Evolutionary conservation across 1,140 invertebrate species (phyloP).

Genomic region (Ooceraea biroi): DNA sequence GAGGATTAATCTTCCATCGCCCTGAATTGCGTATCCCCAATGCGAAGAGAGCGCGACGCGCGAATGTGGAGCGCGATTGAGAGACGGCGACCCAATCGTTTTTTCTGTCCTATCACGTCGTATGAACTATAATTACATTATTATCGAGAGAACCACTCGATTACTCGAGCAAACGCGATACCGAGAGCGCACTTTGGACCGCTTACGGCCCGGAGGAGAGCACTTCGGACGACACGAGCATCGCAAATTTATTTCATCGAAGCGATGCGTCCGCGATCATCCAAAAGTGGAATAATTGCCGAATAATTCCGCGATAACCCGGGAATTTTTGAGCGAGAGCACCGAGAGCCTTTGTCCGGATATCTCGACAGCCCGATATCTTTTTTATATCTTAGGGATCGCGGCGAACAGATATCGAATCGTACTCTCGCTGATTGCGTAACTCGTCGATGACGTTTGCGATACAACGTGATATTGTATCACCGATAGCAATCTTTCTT

Average conservation of each 20-base stretch:
- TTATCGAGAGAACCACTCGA: conserved; percentile 7
- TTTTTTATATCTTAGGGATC: conserved; percentile 22
- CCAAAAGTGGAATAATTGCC: background rate
- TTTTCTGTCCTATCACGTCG: background rate
- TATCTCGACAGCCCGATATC: conserved; percentile 29
- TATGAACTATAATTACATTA: background rate
- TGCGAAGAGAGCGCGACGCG: background rate
- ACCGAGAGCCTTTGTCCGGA: background rate
- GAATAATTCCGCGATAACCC: conserved; percentile 4
- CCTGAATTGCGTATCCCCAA: background rate
- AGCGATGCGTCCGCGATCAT: background rate
- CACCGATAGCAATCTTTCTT: conserved; percentile 6
- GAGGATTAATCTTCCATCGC: conserved; percentile 17
- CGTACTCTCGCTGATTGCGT: conserved; percentile 40
- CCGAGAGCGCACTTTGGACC: background rate
- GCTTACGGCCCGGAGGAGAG: background rate
- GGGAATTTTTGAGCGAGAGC: background rate
- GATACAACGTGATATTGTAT: conserved; percentile 41
- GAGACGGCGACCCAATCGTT: too few relatives aligned
- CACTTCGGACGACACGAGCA: background rate
- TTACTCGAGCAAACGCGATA: background rate
- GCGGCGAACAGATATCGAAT: conserved; percentile 23
- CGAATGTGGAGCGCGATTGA: background rate
- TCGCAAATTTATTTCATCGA: background rate
- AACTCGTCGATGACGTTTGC: conserved; percentile 32